Percentiles rank a stretch among this genome's conserved stretches.
These are phyloP conservation scores for Maniola hyperantus DNA, from an alignment of 2,888 invertebrate species.

Conservation along the genomic window DNA sequence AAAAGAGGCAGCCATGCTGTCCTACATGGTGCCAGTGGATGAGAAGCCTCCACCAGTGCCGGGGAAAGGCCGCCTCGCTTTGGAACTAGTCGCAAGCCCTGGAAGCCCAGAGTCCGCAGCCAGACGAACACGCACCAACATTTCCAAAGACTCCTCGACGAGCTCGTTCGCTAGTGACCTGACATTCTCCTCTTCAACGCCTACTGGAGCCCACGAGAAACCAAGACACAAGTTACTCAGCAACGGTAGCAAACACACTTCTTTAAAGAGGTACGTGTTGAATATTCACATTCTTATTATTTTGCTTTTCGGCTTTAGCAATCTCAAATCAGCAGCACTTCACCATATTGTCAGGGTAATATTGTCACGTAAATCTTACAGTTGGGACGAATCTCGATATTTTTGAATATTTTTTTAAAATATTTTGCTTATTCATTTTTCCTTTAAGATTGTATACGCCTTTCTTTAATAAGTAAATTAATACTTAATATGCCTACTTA, in stretches of 20 bases:
- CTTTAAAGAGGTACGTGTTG: constrained; percentile 84
- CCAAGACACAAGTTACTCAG: constrained; percentile 86
- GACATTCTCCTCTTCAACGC: constrained; percentile 84
- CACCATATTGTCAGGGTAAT: too few relatives aligned
- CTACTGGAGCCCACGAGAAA: constrained; percentile 84
- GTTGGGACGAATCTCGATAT: too few relatives aligned
- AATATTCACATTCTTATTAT: too few relatives aligned
- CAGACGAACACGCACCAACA: constrained; percentile 62
- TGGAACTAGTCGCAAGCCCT: constrained; percentile 63
- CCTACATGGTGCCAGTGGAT: constrained; percentile 90
- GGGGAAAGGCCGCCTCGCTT: constrained; percentile 76
- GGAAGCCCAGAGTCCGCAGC: constrained; percentile 67
- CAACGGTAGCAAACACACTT: constrained; percentile 88
- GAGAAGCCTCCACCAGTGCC: constrained; percentile 87
- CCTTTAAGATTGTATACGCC: too few relatives aligned
- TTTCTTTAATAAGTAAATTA: too few relatives aligned
- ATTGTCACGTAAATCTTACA: too few relatives aligned
- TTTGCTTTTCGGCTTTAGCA: too few relatives aligned
- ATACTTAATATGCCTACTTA: too few relatives aligned
- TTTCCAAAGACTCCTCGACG: constrained; percentile 87
- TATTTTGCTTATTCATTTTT: too few relatives aligned
- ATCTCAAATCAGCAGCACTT: too few relatives aligned
- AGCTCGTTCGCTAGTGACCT: constrained; percentile 87
- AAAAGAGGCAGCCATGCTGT: constrained; percentile 83
- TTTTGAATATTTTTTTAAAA: too few relatives aligned